Evolutionary conservation across 2,797 vertebrate genomes (phyloP).

Genomic region (Lepus townsendii): DNA sequence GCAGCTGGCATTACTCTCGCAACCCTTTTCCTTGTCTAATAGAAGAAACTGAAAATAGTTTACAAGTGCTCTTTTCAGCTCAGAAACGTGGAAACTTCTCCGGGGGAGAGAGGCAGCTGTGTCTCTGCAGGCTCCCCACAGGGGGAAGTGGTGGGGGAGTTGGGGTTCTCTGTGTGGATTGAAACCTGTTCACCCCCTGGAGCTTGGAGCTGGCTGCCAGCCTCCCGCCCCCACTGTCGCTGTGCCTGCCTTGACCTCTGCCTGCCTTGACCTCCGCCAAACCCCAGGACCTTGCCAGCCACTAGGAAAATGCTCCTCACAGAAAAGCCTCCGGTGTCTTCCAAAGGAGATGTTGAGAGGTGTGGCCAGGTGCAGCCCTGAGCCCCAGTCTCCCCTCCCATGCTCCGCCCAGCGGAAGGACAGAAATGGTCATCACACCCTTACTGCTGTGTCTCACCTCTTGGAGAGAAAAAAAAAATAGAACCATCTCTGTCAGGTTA

Average conservation of each 20-base stretch:
- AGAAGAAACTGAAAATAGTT: conserved; percentile 60
- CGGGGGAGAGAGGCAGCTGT: not conserved
- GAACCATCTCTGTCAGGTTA: not conserved
- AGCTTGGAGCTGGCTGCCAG: not conserved
- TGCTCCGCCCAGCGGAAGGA: too few species aligned
- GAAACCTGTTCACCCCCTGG: not conserved
- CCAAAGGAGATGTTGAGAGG: not conserved
- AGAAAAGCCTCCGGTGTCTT: not conserved
- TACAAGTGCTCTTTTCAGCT: conserved; percentile 5
- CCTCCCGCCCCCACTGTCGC: accelerated
- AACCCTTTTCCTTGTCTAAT: conserved; percentile 64
- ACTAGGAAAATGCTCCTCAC: conserved; percentile 7
- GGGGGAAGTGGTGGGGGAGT: too few species aligned
- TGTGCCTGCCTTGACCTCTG: too few species aligned
- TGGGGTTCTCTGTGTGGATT: too few species aligned
- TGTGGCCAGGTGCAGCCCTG: not conserved
- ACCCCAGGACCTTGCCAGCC: not conserved
- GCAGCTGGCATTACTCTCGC: conserved; percentile 72
- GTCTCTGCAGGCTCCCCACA: not conserved
- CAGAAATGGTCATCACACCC: not conserved
- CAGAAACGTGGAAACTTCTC: not conserved
- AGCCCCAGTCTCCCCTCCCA: too few species aligned
- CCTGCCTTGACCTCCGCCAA: not conserved
- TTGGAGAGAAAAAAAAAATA: not conserved
- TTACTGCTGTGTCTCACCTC: not conserved